Conservation (phyloP, 2,888 invertebrate species). For the Caenorhabditis drosophilae region DNA sequence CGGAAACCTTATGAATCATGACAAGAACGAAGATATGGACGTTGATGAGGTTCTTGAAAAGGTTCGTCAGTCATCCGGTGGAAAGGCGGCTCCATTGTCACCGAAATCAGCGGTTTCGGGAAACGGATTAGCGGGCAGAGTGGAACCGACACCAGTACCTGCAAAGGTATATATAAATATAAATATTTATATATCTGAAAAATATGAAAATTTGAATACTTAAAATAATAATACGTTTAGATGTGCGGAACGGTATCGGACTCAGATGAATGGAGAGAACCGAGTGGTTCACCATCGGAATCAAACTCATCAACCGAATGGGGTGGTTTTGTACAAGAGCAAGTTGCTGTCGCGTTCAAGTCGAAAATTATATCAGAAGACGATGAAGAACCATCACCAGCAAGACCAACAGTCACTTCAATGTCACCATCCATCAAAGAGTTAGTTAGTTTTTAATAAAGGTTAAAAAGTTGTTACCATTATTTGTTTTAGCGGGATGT, state of each 20-base stretch:
- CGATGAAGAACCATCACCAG: constrained; percentile 16
- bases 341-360: constrained; percentile 11
- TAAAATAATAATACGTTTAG: constrained; percentile 13
- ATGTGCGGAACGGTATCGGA: constrained; percentile 46
- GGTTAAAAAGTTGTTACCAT: not conserved
- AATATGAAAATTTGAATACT: not conserved
- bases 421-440: constrained; percentile 38
- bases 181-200: not conserved
- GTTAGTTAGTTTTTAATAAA: constrained; percentile 48
- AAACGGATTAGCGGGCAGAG: constrained; percentile 56
- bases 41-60: constrained; percentile 13
- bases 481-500: constrained; percentile 27
- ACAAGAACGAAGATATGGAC: constrained; percentile 18
- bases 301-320: constrained; percentile 55
- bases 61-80: constrained; percentile 4
- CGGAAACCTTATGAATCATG: constrained; percentile 9
- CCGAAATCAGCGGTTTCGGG: constrained; percentile 33
- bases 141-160: constrained; percentile 46
- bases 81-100: constrained; percentile 17
- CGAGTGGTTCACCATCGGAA: constrained; percentile 51
- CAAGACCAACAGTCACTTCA: not conserved
- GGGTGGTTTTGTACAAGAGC: constrained; percentile 17
- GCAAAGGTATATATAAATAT: constrained; percentile 30
- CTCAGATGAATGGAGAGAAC: constrained; percentile 48
- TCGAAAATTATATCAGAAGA: constrained; percentile 18